Evolutionary conservation across 2,797 vertebrate genomes (phyloP).

Genomic region (Chelon labrosus): DNA sequence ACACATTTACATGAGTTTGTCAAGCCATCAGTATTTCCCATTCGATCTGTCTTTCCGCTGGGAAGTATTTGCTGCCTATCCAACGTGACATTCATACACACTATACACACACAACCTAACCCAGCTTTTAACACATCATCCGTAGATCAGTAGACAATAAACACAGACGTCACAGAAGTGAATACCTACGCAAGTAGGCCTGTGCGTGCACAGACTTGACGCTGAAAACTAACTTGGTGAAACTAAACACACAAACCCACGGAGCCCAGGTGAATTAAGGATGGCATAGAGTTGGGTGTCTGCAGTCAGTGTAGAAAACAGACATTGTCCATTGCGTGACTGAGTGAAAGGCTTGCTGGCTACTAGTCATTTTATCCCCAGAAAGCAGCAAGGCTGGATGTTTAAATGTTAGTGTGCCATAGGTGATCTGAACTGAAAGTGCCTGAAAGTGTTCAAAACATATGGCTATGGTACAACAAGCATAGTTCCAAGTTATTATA

Average conservation of each 20-base stretch:
- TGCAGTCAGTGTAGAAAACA: constrained; percentile 23
- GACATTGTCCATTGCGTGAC: constrained; percentile 32
- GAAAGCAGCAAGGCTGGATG: constrained; percentile 9
- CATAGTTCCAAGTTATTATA: constrained; percentile 24
- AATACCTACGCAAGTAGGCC: neutral
- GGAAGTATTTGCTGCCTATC: neutral
- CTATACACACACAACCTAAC: neutral
- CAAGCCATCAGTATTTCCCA: neutral
- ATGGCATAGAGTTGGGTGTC: neutral
- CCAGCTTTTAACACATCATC: constrained; percentile 14
- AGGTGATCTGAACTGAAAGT: too few species aligned
- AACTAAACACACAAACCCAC: constrained; percentile 2
- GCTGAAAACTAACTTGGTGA: neutral
- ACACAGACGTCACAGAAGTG: neutral
- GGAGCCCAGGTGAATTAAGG: constrained; percentile 17
- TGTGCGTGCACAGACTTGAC: constrained; percentile 11
- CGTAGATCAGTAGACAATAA: neutral
- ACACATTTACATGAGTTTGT: neutral
- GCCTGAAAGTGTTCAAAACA: neutral
- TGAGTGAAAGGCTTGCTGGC: constrained; percentile 2
- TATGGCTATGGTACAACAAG: constrained; percentile 16
- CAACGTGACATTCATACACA: neutral
- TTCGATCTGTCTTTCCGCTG: neutral
- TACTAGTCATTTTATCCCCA: constrained; percentile 14
- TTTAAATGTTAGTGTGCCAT: neutral